Conservation (phyloP, 2,797 vertebrate species). For the Pantherophis vulpinus region DNA sequence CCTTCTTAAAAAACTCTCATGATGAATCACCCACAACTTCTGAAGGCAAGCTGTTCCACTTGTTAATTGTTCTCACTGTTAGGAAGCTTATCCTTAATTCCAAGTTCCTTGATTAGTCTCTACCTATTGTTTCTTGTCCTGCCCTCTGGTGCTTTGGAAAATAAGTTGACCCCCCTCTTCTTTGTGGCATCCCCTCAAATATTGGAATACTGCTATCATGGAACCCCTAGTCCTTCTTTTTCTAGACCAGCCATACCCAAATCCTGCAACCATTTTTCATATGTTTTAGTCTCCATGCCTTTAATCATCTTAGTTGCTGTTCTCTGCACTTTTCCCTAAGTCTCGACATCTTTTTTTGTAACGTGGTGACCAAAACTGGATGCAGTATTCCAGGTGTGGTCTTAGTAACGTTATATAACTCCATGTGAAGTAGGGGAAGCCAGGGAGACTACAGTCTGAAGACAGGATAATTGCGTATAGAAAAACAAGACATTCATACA, state of each 20-base stretch:
- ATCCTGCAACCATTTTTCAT: neutral
- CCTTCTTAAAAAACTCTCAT: neutral
- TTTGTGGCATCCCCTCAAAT: neutral
- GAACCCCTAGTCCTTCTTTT: neutral
- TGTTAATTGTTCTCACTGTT: neutral
- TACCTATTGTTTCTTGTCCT: neutral
- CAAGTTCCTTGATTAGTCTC: neutral
- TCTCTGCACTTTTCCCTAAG: neutral
- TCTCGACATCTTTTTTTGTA: neutral
- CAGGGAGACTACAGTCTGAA: neutral
- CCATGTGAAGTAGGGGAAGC: neutral
- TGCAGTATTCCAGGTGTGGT: neutral
- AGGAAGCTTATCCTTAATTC: neutral
- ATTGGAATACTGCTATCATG: neutral
- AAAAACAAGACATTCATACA: neutral
- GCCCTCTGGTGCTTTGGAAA: neutral
- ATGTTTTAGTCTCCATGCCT: neutral
- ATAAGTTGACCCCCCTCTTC: neutral
- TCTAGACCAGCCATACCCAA: neutral
- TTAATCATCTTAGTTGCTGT: neutral
- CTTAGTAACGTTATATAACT: neutral
- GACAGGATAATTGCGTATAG: neutral
- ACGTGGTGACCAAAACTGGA: neutral
- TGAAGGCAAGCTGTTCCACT: neutral
- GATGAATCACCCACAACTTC: neutral